Evolutionary conservation across 2,113 vertebrate genomes (phyloP), one percentile per base, ranked within the genome.

Genomic region (Labeo catla): DNA sequence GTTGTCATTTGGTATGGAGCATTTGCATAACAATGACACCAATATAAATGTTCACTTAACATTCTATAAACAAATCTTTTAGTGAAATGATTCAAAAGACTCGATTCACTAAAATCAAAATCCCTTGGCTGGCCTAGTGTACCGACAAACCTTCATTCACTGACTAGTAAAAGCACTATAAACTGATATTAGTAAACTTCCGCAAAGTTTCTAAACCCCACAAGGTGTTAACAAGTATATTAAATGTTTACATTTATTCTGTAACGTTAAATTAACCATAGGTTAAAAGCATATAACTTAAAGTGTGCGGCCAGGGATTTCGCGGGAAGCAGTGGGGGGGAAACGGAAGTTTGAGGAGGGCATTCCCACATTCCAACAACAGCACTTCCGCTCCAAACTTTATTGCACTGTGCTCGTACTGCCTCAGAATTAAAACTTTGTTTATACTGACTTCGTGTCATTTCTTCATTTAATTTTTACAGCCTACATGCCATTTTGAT

Each of bases 321-420:
- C 36, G 73, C 73, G 65, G 73, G 74, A 82, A 70, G 43, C 39
- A 34, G 39, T 21, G 61, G 43, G 66, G 66, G 45, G 23, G 21
- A 4, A 61, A 47, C 59, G 79, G 84, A 81, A 59, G 87, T 34
- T 77, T 49, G 57, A 28, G 68, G 66, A 68, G 68, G 76, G 57
- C 81, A 85, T 88, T 88, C 87, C 81, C 50, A 66, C 66, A 83
- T 83, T 83, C 81, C 81, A 83, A 43, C 12, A 28, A 73, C 34
- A 57, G 19, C 15, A 83, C 81, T 83, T 83, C 81, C 81, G 81
- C 19, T 83, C 50, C 68, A 59, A 83, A 83, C 81, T 83, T 70
- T 28, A 15, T 16, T 63, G 21, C 52, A 77, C 76, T 12, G 52
- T 10, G 34, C 21, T 13, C 13, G 4, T 9, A 28, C n/a, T 2